Base-by-base conservation (phyloP, 2,888 invertebrate genomes). In the Torymus texanus region DNA sequence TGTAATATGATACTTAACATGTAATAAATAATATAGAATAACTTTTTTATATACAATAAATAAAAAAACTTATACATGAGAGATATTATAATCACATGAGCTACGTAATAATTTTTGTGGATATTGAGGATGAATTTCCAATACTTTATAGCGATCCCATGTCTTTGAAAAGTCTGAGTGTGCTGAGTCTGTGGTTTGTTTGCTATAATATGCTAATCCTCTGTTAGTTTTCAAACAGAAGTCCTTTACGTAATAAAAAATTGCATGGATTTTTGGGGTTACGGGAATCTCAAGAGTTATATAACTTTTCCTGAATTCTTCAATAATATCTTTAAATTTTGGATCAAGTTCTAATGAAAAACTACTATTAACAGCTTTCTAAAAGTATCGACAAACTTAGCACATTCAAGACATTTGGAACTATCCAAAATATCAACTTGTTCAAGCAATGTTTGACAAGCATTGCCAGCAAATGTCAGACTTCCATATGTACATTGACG, bases 31-130 rank as follows among this genome's bases (percentile, higher is more conserved):
- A 24, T 24, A 24, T 24, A 24, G 2, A 24, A 24, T 24, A 24
- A 24, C 24, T 24, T 24, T 24, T 24, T 24, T 24, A 24, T 24
- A 24, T 24, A 24, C 24, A 24, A 24, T 24, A 24, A 24, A 24
- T 24, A 2, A 24, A 24, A 24, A 87, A 85, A 85, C 84, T 84
- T 84, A 79, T 50, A 77, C 18, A 66, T 16, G 62, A 16, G 12
- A 62, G 13, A 11, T n/a, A 62, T 62, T 62, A 24, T 62, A 62
- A 12, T 62, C 24, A 24, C 62, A 62, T n/a, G 8, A 12, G 16
- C 14, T 16, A 62, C 62, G 62, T 62, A 62, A 62, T 21, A 62
- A 24, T 16, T 24, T 62, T 62, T 62, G 62, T 13, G 13, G 12
- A 62, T 62, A 62, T 12, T 16, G 21, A 13, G 62, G 62, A 24